phyloP scores from a whole-genome alignment of 2,113 vertebrate species.

The Proteles cristata region DNA sequence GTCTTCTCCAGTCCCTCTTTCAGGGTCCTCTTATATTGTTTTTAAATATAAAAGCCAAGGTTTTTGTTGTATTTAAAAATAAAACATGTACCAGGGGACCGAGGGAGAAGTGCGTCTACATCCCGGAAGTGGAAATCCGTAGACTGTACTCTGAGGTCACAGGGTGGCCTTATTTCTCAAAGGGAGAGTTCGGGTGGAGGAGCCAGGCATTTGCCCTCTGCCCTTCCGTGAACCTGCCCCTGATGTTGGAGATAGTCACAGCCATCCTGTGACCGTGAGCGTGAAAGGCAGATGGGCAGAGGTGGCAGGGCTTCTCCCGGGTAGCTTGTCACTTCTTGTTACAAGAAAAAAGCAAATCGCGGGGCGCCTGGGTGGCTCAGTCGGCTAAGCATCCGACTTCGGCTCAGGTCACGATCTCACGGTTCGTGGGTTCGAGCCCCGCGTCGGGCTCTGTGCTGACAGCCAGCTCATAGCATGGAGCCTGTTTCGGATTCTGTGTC shows the following conservation, averaged over 20 bases:
- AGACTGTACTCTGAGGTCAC: not conserved
- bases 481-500: no score
- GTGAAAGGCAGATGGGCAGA: no score
- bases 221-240: not conserved
- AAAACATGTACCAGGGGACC: not conserved
- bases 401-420: no score
- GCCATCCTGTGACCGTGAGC: not conserved
- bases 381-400: no score
- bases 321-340: not conserved
- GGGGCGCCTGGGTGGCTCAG: no score
- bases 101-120: no score
- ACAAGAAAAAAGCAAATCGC: not conserved
- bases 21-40: not conserved
- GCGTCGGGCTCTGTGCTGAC: no score
- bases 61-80: not conserved
- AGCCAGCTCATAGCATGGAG: no score
- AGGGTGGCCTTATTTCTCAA: not conserved
- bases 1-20: not conserved
- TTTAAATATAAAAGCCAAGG: not conserved
- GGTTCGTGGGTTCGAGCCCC: no score
- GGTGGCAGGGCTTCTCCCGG: not conserved
- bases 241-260: not conserved
- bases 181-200: not conserved
- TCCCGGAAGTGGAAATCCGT: not conserved
- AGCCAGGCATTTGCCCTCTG: not conserved